A percentile compares a stretch with the other conserved stretches of the same genome.
Evolutionary conservation across 1,140 invertebrate genomes (phyloP).

Genomic region (Chlorops oryzae): DNA sequence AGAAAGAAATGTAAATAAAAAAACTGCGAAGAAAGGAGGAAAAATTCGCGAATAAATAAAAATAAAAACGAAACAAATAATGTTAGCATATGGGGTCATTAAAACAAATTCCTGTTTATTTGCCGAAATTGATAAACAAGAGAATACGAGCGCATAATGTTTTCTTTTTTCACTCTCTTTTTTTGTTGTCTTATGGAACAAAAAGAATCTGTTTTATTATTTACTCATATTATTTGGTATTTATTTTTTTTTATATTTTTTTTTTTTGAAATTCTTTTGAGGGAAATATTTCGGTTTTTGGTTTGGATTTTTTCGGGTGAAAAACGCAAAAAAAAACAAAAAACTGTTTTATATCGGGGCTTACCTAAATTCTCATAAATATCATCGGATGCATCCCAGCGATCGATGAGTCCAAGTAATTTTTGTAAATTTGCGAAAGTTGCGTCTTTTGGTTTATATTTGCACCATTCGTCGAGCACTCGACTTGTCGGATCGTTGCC

Average conservation of each 20-base stretch:
- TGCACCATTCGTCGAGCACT: constrained; percentile 52
- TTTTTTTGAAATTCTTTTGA: too few relatives aligned
- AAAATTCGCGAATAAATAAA: too few relatives aligned
- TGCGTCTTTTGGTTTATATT: constrained; percentile 39
- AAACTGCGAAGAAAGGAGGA: too few relatives aligned
- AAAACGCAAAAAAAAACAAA: too few relatives aligned
- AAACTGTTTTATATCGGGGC: too few relatives aligned
- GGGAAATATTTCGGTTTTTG: too few relatives aligned
- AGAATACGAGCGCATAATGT: too few relatives aligned
- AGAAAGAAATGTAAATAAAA: too few relatives aligned
- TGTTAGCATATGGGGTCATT: not conserved
- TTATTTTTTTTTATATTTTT: too few relatives aligned
- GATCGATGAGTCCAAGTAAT: constrained; percentile 56
- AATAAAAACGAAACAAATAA: not conserved
- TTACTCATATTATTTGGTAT: constrained; percentile 8
- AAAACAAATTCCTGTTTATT: too few relatives aligned
- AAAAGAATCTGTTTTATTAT: constrained; percentile 8
- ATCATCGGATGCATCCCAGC: constrained; percentile 63
- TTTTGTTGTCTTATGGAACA: constrained; percentile 3
- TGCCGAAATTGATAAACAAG: too few relatives aligned
- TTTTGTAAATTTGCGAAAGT: constrained; percentile 51
- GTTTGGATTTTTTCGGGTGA: too few relatives aligned
- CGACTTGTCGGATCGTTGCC: constrained; percentile 51
- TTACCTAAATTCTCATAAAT: constrained; percentile 53
- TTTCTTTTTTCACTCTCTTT: not conserved